Conservation (phyloP, 2,113 vertebrate genomes). For the Lamprologus callipterus region DNA sequence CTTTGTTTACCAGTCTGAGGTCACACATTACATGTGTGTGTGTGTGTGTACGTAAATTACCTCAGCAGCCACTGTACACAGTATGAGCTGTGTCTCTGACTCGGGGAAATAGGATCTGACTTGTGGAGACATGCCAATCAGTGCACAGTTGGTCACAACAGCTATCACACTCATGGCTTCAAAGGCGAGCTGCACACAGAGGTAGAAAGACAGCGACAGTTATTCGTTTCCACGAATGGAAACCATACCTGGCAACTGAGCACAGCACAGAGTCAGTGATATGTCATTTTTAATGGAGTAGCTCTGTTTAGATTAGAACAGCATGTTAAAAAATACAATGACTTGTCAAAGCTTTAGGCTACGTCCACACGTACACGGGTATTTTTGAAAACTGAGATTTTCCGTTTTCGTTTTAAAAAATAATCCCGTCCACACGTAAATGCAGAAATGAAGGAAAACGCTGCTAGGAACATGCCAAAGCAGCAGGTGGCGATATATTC, state of each 20-base stretch:
- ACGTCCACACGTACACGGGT: no score
- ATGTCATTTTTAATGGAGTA: background rate
- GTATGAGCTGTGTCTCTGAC: slow-evolving; percentile 80
- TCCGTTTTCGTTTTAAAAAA: no score
- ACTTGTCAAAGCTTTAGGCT: background rate
- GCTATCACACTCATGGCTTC: slow-evolving; percentile 94
- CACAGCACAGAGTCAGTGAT: background rate
- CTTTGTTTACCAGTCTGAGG: background rate
- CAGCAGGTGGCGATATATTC: accelerated
- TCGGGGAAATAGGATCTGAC: slow-evolving; percentile 81
- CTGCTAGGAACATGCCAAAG: no score
- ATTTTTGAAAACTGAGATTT: no score
- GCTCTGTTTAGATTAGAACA: background rate
- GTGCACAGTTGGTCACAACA: slow-evolving; percentile 90
- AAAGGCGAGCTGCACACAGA: slow-evolving; percentile 82
- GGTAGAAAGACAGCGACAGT: background rate
- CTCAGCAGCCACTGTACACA: slow-evolving; percentile 84
- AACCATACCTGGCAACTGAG: background rate
- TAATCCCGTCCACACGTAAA: no score
- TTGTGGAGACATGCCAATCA: slow-evolving; percentile 95
- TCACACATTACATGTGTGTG: background rate
- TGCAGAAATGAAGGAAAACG: no score
- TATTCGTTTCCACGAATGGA: background rate
- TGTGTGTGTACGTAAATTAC: slow-evolving; percentile 50
- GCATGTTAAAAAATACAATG: background rate